A percentile compares a stretch with the other conserved stretches of the same genome.
Evolutionary conservation across 35 echinoderm and acorn worm genomes (phyloP).

Genomic region (Apostichopus californicus): DNA sequence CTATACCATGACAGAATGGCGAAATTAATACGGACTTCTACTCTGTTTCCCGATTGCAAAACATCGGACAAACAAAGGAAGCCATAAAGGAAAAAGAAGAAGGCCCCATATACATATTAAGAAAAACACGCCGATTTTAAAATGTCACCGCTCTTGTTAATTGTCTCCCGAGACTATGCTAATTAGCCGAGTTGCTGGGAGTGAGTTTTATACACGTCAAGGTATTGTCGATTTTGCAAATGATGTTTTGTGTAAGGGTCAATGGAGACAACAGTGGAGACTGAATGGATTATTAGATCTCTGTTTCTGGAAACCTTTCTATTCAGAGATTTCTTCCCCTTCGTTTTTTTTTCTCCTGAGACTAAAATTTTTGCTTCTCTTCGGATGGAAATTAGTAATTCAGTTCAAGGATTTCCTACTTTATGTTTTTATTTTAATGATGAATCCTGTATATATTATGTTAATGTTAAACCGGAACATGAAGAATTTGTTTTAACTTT

Average conservation of each 20-base stretch:
- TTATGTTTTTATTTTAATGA: not conserved
- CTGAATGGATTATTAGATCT: too few species aligned
- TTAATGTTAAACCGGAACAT: too few species aligned
- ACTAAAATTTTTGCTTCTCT: not conserved
- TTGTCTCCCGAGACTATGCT: not conserved
- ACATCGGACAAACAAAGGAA: too few species aligned
- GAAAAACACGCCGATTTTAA: not conserved
- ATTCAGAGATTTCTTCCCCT: not conserved
- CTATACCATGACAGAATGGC: too few species aligned
- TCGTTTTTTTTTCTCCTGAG: not conserved
- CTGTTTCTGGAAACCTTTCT: not conserved
- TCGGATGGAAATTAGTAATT: too few species aligned
- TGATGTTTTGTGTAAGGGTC: not conserved
- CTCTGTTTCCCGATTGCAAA: too few species aligned
- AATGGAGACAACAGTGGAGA: not conserved
- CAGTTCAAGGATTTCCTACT: not conserved
- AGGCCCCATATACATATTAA: too few species aligned
- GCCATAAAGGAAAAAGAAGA: too few species aligned
- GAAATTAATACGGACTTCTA: too few species aligned
- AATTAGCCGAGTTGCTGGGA: not conserved
- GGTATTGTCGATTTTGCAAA: not conserved
- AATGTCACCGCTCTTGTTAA: not conserved
- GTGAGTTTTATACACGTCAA: not conserved
- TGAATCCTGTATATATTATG: not conserved
- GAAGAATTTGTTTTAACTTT: too few species aligned